Evolutionary conservation across 2,888 invertebrate genomes (phyloP).

Genomic region (Philhelius pedissequus): DNA sequence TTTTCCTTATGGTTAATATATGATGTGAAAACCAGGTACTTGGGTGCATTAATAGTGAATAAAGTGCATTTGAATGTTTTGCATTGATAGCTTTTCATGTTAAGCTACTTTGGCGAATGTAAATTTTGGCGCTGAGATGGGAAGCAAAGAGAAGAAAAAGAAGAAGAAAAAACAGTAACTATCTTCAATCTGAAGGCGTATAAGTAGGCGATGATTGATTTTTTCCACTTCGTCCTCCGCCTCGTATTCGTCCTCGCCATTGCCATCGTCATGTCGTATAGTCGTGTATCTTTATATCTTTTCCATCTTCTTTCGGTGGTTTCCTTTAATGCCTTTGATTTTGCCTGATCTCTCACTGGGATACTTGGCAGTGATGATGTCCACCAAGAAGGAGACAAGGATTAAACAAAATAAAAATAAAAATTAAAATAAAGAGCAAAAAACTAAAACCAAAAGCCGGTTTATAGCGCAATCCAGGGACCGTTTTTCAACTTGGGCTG

Average conservation of each 20-base stretch:
- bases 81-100: slow-evolving; percentile 59
- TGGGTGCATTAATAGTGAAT: slow-evolving; percentile 61
- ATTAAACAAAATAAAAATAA: neutral
- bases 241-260: neutral
- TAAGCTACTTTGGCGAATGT: slow-evolving; percentile 53
- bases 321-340: slow-evolving; percentile 53
- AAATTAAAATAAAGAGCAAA: neutral
- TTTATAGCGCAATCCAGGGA: slow-evolving; percentile 8
- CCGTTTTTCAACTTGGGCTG: slow-evolving; percentile 19
- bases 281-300: neutral
- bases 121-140: slow-evolving; percentile 25
- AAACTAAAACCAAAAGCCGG: slow-evolving; percentile 17
- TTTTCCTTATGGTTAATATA: slow-evolving; percentile 56
- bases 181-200: slow-evolving; percentile 43
- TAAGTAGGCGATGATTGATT: slow-evolving; percentile 68
- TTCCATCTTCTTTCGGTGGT: slow-evolving; percentile 36
- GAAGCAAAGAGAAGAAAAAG: neutral
- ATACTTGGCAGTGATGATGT: slow-evolving; percentile 20
- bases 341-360: slow-evolving; percentile 40
- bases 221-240: slow-evolving; percentile 25
- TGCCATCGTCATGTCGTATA: neutral
- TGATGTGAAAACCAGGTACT: slow-evolving; percentile 67
- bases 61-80: slow-evolving; percentile 68
- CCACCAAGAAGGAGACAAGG: slow-evolving; percentile 18
- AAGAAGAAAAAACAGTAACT: neutral